A percentile compares a stretch with the other conserved stretches of the same genome.
Evolutionary conservation across 2,888 invertebrate species (phyloP).

Genomic region (Bursaphelenchus okinawaensis): DNA sequence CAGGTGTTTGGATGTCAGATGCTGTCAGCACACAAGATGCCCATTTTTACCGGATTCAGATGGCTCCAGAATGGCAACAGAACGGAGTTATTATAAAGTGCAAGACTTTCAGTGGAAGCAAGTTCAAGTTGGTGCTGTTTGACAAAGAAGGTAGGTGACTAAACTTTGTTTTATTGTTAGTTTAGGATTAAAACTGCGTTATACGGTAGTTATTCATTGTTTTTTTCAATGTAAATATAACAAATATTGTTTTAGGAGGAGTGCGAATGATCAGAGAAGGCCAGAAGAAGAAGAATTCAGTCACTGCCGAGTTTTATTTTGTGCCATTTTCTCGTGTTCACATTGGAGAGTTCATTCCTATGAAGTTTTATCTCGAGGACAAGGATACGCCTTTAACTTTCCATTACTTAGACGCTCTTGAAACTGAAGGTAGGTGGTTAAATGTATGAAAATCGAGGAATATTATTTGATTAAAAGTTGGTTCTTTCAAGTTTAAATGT

Average conservation of each 20-base stretch:
- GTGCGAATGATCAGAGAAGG: constrained; percentile 55
- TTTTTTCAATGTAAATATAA: background rate
- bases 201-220: background rate
- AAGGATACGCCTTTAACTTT: constrained; percentile 56
- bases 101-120: constrained; percentile 50
- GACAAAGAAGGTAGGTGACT: constrained; percentile 47
- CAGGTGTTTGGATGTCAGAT: constrained; percentile 39
- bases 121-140: constrained; percentile 57
- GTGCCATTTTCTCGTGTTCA: constrained; percentile 54
- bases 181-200: background rate
- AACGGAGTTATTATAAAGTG: constrained; percentile 54
- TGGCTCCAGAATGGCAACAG: constrained; percentile 35
- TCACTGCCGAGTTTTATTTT: constrained; percentile 57
- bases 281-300: constrained; percentile 46
- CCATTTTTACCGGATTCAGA: constrained; percentile 47
- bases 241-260: constrained; percentile 39
- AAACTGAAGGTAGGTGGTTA: constrained; percentile 41
- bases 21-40: constrained; percentile 52
- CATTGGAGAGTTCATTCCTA: constrained; percentile 54
- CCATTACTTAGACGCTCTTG: constrained; percentile 52
- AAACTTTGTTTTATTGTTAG: background rate
- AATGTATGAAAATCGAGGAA: constrained; percentile 1
- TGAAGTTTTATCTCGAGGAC: constrained; percentile 53
- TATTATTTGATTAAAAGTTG: constrained; percentile 6
- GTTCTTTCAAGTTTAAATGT: background rate